phyloP scores from a whole-genome alignment of 2,113 vertebrate species.

The Aramus guarauna region DNA sequence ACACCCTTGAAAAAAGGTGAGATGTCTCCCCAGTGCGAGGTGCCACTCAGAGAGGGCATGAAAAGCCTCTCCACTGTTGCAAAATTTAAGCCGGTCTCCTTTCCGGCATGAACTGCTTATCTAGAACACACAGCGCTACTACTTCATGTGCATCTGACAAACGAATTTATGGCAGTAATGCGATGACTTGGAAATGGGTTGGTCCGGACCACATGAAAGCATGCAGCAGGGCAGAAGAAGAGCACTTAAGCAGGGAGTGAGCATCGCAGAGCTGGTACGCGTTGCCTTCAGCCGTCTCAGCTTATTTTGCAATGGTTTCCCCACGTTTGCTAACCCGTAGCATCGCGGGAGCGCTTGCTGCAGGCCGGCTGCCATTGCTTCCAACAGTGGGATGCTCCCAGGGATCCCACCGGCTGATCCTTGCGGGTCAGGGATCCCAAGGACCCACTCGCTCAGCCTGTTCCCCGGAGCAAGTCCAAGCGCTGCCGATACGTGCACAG shows the following conservation, averaged over 20 bases:
- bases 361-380: neutral
- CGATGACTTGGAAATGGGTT: neutral
- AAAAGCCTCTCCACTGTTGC: neutral
- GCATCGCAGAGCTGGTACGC: rapidly evolving
- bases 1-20: neutral
- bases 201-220: neutral
- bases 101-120: neutral
- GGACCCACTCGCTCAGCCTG: neutral
- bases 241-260: neutral
- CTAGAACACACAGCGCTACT: neutral
- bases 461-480: neutral
- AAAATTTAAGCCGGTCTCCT: neutral
- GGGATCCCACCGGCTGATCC: neutral
- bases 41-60: neutral
- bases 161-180: neutral
- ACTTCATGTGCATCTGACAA: neutral
- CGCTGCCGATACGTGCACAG: neutral
- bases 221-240: neutral
- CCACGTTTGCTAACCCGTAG: rapidly evolving
- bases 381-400: neutral
- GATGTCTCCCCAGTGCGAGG: neutral
- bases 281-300: rapidly evolving
- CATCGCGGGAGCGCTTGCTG: neutral
- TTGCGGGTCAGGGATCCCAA: rapidly evolving
- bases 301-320: neutral